Percentiles rank a stretch among this genome's conserved stretches.
These are phyloP conservation scores for Galleria mellonella DNA, from an alignment of 1,140 invertebrate genomes.

Conservation along the genomic window DNA sequence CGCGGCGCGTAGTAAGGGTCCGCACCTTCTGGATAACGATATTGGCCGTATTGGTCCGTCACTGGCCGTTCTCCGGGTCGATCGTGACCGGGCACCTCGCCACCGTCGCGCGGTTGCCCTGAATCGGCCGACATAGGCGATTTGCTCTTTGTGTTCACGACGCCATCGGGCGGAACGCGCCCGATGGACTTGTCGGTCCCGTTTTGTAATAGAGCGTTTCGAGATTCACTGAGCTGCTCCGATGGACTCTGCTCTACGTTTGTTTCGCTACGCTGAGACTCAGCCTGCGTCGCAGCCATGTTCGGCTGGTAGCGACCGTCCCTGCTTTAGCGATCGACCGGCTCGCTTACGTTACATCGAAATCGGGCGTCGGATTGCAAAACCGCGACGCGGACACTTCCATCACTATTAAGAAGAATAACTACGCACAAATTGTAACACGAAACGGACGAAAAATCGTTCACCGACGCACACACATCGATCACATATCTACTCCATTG, in stretches of 20 bases:
- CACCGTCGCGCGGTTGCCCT: conserved; percentile 58
- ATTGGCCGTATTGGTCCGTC: conserved; percentile 59
- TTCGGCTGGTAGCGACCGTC: conserved; percentile 73
- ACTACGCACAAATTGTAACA: conserved; percentile 72
- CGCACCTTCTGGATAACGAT: conserved; percentile 58
- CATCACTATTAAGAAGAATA: conserved; percentile 74
- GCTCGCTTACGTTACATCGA: conserved; percentile 74
- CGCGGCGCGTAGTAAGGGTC: conserved; percentile 60
- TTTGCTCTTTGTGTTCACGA: conserved; percentile 72
- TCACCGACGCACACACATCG: conserved; percentile 79
- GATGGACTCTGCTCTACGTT: conserved; percentile 77
- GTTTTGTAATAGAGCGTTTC: conserved; percentile 77
- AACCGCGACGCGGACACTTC: conserved; percentile 71
- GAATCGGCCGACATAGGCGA: conserved; percentile 66
- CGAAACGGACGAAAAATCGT: conserved; percentile 75
- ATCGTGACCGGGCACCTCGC: conserved; percentile 59
- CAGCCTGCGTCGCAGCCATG: conserved; percentile 80
- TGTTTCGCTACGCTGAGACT: conserved; percentile 78
- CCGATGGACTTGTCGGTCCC: conserved; percentile 73
- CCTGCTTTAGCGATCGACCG: conserved; percentile 74
- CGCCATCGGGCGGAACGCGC: conserved; percentile 69
- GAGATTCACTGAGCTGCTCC: conserved; percentile 77
- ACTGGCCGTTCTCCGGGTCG: conserved; percentile 50
- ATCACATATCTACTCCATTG: conserved; percentile 80
- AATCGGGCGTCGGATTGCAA: conserved; percentile 73